Evolutionary conservation across 2,888 invertebrate species (phyloP).

Genomic region (Nomada fucata): DNA sequence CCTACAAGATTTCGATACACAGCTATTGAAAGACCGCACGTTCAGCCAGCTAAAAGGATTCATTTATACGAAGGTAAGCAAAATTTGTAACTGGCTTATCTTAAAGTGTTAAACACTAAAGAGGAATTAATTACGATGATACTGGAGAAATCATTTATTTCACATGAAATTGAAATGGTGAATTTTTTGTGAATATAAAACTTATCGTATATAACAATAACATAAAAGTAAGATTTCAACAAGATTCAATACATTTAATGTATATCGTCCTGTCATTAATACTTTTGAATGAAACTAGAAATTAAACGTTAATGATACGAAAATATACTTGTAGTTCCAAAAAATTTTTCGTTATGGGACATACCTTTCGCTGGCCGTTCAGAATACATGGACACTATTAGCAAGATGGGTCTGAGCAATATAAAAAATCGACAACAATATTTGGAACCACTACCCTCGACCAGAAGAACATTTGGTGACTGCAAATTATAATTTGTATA

Average conservation of each 20-base stretch:
- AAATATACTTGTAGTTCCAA: conserved; percentile 82
- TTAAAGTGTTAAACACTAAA: too few relatives aligned
- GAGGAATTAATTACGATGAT: too few relatives aligned
- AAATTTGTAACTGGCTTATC: background rate
- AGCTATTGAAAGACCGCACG: conserved; percentile 86
- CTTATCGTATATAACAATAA: too few relatives aligned
- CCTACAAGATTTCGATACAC: conserved; percentile 87
- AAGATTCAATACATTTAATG: too few relatives aligned
- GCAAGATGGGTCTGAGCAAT: conserved; percentile 86
- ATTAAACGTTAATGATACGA: background rate
- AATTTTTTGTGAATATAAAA: too few relatives aligned
- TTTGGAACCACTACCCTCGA: conserved; percentile 86
- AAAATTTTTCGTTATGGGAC: conserved; percentile 85
- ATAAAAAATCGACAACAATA: conserved; percentile 87
- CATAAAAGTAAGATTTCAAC: too few relatives aligned
- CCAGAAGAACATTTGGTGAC: conserved; percentile 87
- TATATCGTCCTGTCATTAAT: too few relatives aligned
- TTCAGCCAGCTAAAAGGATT: conserved; percentile 84
- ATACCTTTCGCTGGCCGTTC: conserved; percentile 86
- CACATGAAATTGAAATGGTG: too few relatives aligned
- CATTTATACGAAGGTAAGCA: conserved; percentile 64
- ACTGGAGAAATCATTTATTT: too few relatives aligned
- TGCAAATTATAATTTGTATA: conserved; percentile 51
- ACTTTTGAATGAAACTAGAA: background rate
- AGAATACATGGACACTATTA: conserved; percentile 88